These are phyloP conservation scores for Tetranychus truncatus DNA, from an alignment of 2,888 invertebrate species.

Conservation along the genomic window DNA sequence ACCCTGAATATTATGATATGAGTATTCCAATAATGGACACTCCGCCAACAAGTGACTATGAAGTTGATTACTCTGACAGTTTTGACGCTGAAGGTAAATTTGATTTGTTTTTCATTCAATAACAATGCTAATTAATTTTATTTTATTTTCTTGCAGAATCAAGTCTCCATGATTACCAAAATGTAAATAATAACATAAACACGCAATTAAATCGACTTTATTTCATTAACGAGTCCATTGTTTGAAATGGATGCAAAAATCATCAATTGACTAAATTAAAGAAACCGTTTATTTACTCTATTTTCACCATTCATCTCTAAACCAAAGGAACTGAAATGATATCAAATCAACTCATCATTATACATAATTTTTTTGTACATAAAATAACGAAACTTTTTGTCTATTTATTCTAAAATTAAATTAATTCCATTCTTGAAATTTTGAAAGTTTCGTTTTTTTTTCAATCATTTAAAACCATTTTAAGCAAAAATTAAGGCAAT, in stretches of 20 bases:
- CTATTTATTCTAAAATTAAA: not conserved
- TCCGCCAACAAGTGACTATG: conserved; percentile 51
- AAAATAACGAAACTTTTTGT: not conserved
- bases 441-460: too few relatives aligned
- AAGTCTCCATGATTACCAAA: not conserved
- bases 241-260: not conserved
- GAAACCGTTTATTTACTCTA: not conserved
- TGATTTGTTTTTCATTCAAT: not conserved
- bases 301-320: not conserved
- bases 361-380: not conserved
- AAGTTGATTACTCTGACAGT: not conserved
- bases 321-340: not conserved
- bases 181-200: not conserved
- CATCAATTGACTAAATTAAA: not conserved
- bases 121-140: not conserved
- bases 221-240: not conserved
- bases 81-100: not conserved
- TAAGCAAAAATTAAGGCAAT: too few relatives aligned
- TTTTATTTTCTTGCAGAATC: not conserved
- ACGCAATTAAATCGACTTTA: not conserved
- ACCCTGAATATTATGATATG: conserved; percentile 61
- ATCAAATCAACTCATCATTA: not conserved
- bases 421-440: too few relatives aligned
- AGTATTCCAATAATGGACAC: conserved; percentile 66
- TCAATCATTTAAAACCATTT: too few relatives aligned